Conservation (phyloP, 2,888 invertebrate species). For the Syrista parreyssii region DNA sequence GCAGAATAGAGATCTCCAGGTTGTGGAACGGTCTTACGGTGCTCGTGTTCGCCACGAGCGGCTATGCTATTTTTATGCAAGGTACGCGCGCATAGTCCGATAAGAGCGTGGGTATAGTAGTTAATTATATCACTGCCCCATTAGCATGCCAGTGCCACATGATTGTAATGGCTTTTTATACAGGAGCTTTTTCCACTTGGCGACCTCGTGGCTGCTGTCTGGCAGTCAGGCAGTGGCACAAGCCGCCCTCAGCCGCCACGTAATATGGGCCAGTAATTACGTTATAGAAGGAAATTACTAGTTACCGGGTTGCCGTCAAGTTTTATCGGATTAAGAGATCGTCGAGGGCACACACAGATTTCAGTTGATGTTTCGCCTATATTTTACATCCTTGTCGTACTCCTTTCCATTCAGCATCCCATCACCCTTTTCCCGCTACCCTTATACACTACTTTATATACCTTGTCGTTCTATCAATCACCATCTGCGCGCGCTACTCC, state of each 20-base stretch:
- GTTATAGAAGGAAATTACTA: slow-evolving; percentile 52
- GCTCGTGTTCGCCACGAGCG: background rate
- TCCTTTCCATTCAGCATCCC: too few species aligned
- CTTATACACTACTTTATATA: background rate
- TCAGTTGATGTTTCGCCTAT: background rate
- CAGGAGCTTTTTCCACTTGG: slow-evolving; percentile 33
- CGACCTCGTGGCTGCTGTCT: slow-evolving; percentile 12
- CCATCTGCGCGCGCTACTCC: background rate
- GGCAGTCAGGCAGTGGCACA: slow-evolving; percentile 19
- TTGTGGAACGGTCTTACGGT: background rate
- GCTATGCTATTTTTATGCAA: slow-evolving; percentile 42
- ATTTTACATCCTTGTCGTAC: background rate
- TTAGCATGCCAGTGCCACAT: slow-evolving; percentile 50
- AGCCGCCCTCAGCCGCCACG: slow-evolving; percentile 23
- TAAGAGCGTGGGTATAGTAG: slow-evolving; percentile 46
- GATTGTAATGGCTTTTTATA: slow-evolving; percentile 49
- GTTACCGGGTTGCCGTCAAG: slow-evolving; percentile 44
- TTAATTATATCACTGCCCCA: slow-evolving; percentile 54
- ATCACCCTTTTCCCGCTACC: background rate
- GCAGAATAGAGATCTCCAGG: background rate
- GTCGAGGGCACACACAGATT: slow-evolving; percentile 20
- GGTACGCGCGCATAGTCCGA: slow-evolving; percentile 39
- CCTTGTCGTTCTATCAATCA: background rate
- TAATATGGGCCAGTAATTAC: slow-evolving; percentile 54
- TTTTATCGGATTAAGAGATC: slow-evolving; percentile 53